Evolutionary conservation across 2,113 vertebrate species (phyloP), one percentile per base, ranked within the genome.

Genomic region (Tamias sibiricus): DNA sequence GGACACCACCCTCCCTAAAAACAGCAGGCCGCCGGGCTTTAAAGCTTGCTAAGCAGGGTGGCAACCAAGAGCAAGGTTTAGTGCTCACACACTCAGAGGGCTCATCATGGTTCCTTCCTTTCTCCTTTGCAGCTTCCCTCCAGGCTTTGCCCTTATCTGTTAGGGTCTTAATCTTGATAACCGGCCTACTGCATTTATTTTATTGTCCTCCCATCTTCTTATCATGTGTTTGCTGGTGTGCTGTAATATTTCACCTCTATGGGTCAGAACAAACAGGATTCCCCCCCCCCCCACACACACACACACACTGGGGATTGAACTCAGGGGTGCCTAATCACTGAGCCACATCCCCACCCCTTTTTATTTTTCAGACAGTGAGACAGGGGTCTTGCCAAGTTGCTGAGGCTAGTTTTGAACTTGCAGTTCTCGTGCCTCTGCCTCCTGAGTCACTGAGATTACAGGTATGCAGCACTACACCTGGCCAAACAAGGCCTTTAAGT

Each of bases 61-160:
- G 64, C 84, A 68, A 93, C 95, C 72, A 94, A 92, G 71, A 92
- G 47, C 82, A 93, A 92, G 81, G 77, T 71, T 94, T 49, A 10
- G 32, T 98, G 92, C 91, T 96, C 81, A 95, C 82, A 83, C 42
- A 66, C 92, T 75, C 90, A n/a, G 1, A 62, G 20, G 44, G 87
- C 75, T 84, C 32, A 57, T 89, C 49, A 32, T 44, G 32, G 44
- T 16, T 76, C 69, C 90, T 72, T 19, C 7, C 64, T 85, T 26
- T 72, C 88, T 40, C n/a, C 66, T 68, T 13, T 22, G 85, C 3
- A 0, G 71, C 88, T 83, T 64, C 52, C 40, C 10, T 32, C 24
- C 42, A 40, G 35, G 35, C 49, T 84, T 69, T 76, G 79, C 75
- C 66, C 5, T 62, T 44, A 28, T 92, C 91, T 54, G 74, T 75